phyloP scores from a whole-genome alignment of 2,797 vertebrate species.

The Dicrostonyx torquatus region DNA sequence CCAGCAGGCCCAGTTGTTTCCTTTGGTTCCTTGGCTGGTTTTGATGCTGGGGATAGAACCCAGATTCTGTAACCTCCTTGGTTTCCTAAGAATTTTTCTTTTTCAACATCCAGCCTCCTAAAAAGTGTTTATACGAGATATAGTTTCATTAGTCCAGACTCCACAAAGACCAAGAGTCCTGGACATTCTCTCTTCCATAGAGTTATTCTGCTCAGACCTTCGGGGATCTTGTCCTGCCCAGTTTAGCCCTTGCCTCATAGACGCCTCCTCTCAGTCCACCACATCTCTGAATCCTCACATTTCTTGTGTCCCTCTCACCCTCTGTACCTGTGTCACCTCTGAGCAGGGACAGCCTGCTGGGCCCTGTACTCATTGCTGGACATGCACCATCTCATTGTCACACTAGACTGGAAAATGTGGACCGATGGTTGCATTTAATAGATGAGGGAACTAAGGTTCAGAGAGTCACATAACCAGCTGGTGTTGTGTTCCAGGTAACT shows the following conservation, averaged over 20 bases:
- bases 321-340: background rate
- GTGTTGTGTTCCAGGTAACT: background rate
- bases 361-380: background rate
- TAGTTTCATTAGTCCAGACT: background rate
- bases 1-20: background rate
- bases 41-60: background rate
- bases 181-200: background rate
- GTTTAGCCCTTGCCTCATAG: background rate
- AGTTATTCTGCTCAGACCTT: constrained; percentile 28
- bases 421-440: background rate
- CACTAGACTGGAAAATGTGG: background rate
- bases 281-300: background rate
- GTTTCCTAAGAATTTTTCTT: constrained; percentile 42
- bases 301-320: background rate
- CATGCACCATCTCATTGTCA: background rate
- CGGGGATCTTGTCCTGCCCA: background rate
- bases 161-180: constrained; percentile 5
- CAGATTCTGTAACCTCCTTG: background rate
- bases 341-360: background rate
- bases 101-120: constrained; percentile 26
- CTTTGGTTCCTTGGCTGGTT: background rate
- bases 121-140: background rate
- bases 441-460: constrained; percentile 34
- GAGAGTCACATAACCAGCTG: background rate
- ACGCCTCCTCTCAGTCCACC: background rate